A percentile compares a stretch with the other conserved stretches of the same genome.
Conservation (phyloP, 2,888 invertebrate genomes). For the Nasonia oneida region DNA sequence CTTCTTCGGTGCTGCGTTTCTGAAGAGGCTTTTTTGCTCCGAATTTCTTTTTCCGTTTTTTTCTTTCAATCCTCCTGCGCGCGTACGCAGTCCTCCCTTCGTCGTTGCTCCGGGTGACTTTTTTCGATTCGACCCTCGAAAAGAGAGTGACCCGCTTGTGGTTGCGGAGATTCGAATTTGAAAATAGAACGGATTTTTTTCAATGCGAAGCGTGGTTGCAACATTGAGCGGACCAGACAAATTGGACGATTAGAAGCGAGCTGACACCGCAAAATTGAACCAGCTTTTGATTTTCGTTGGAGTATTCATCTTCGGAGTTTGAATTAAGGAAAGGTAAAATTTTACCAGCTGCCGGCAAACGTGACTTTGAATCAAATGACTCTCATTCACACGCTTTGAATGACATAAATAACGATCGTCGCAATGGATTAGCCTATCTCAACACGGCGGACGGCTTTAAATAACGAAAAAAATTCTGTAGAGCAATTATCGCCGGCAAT, state of each 20-base stretch:
- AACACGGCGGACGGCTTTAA: background rate
- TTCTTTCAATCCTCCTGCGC: background rate
- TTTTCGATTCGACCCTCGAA: conserved; percentile 43
- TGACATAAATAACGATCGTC: background rate
- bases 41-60: conserved; percentile 14
- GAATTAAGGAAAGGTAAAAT: background rate
- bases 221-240: background rate
- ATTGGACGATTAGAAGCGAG: background rate
- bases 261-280: background rate
- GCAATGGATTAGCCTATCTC: conserved; percentile 16
- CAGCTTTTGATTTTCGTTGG: background rate
- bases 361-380: conserved; percentile 1
- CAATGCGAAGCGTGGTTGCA: background rate
- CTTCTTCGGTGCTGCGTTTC: conserved; percentile 8
- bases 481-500: conserved; percentile 13
- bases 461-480: conserved; percentile 17
- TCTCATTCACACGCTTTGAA: background rate
- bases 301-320: background rate
- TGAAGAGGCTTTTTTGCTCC: conserved; percentile 1
- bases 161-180: conserved; percentile 12
- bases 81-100: background rate
- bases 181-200: conserved; percentile 55
- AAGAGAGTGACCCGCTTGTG: conserved; percentile 41
- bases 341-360: background rate
- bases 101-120: background rate